Evolutionary conservation across 2,888 invertebrate species (phyloP).

Genomic region (Thecophora atra): DNA sequence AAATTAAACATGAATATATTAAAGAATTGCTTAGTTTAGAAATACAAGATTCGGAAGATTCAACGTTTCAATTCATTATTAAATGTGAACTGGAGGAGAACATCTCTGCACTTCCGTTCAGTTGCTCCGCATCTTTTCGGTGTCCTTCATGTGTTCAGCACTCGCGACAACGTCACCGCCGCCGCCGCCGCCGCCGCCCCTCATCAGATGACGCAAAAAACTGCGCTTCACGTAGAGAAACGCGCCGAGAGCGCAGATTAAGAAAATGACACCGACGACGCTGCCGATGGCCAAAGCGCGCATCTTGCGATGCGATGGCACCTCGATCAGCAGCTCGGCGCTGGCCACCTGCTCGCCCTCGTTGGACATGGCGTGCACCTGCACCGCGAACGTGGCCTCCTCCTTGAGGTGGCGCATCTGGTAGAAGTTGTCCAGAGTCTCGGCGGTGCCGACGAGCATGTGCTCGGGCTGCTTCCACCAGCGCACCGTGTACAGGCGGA

Average conservation of each 20-base stretch:
- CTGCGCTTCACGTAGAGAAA: slow-evolving; percentile 68
- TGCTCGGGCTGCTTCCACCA: slow-evolving; percentile 76
- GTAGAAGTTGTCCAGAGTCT: slow-evolving; percentile 76
- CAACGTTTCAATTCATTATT: not conserved
- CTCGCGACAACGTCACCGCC: slow-evolving; percentile 44
- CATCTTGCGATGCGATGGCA: slow-evolving; percentile 77
- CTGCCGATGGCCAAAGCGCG: slow-evolving; percentile 77
- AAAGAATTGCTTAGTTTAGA: not conserved
- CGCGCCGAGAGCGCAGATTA: slow-evolving; percentile 73
- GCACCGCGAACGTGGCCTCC: slow-evolving; percentile 78
- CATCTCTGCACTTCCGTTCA: slow-evolving; percentile 46
- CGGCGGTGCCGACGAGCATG: slow-evolving; percentile 73
- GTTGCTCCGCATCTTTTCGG: slow-evolving; percentile 59
- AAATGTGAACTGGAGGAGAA: too few species aligned
- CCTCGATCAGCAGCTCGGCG: slow-evolving; percentile 72
- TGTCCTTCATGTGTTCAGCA: slow-evolving; percentile 56
- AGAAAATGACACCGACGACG: slow-evolving; percentile 75
- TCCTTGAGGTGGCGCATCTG: slow-evolving; percentile 77
- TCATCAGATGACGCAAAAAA: slow-evolving; percentile 59
- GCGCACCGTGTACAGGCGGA: slow-evolving; percentile 74
- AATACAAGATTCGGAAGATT: not conserved
- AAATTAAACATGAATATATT: not conserved
- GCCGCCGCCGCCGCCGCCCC: slow-evolving; percentile 44
- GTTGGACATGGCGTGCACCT: slow-evolving; percentile 74
- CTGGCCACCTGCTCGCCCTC: slow-evolving; percentile 73